These are phyloP conservation scores for Gracilinanus agilis DNA, from an alignment of 2,113 vertebrate genomes.

Conservation along the genomic window DNA sequence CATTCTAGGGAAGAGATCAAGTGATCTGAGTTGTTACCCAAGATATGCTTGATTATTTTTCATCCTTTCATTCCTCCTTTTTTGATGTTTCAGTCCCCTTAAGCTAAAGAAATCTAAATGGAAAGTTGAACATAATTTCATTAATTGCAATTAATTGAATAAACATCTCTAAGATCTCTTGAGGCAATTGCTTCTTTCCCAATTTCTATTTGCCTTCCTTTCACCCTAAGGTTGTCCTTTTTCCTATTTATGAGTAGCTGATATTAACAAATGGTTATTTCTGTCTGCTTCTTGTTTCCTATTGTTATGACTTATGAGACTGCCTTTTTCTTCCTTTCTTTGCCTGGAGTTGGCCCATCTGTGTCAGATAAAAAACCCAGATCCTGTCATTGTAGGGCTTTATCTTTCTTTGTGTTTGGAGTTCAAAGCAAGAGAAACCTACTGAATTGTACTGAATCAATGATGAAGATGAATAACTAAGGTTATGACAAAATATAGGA, in stretches of 20 bases:
- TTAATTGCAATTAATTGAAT: background rate
- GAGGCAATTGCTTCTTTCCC: background rate
- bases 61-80: constrained; percentile 5
- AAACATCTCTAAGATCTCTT: background rate
- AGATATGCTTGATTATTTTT: background rate
- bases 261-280: background rate
- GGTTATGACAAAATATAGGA: background rate
- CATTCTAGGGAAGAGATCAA: background rate
- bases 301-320: background rate
- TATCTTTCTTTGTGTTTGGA: background rate
- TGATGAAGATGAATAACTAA: background rate
- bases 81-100: background rate
- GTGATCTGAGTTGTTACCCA: background rate
- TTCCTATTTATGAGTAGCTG: background rate
- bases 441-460: background rate
- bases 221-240: background rate
- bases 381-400: background rate
- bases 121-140: background rate
- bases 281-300: background rate
- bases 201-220: background rate
- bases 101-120: background rate
- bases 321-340: background rate
- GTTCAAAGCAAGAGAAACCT: background rate
- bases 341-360: background rate
- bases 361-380: background rate